Percentiles rank a stretch among this genome's conserved stretches.
These are phyloP conservation scores for Oscarella lobularis DNA, from an alignment of 37 sponge, comb jelly and placozoan species.

Conservation along the genomic window DNA sequence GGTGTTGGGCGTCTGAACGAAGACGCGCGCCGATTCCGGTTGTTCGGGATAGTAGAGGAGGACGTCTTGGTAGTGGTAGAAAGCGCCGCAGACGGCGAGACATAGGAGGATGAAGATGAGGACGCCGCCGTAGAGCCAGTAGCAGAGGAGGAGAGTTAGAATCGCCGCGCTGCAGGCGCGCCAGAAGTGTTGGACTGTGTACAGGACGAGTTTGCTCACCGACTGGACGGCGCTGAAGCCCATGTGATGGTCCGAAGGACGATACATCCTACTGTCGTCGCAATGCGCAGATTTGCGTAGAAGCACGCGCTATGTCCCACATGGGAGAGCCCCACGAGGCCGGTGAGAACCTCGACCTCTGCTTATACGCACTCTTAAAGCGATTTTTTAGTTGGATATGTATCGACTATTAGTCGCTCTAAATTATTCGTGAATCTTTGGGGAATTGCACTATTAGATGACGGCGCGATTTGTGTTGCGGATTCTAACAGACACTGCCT, in stretches of 20 bases:
- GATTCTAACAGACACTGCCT: no score
- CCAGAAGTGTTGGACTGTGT: conserved; percentile 74
- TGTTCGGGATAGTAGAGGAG: conserved; percentile 94
- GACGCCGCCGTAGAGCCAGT: conserved; percentile 86
- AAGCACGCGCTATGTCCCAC: no score
- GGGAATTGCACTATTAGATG: no score
- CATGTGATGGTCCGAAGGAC: conserved; percentile 79
- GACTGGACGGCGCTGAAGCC: conserved; percentile 72
- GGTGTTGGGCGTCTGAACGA: conserved; percentile 87
- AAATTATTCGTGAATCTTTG: no score
- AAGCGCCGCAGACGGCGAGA: conserved; percentile 64
- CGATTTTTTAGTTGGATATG: no score
- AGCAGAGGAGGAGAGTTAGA: conserved; percentile 76
- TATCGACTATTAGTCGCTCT: no score
- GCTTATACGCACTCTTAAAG: no score
- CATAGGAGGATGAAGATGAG: conserved; percentile 72
- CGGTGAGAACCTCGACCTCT: no score
- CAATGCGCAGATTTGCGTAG: no score
- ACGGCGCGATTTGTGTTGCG: no score
- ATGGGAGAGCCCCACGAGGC: no score
- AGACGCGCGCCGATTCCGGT: conserved; percentile 83
- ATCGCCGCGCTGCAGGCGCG: conserved; percentile 79
- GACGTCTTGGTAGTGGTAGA: conserved; percentile 97
- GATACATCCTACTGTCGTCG: no score
- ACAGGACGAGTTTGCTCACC: conserved; percentile 30